These are phyloP conservation scores for Cataglyphis hispanica DNA, from an alignment of 1,140 invertebrate species.

Conservation along the genomic window DNA sequence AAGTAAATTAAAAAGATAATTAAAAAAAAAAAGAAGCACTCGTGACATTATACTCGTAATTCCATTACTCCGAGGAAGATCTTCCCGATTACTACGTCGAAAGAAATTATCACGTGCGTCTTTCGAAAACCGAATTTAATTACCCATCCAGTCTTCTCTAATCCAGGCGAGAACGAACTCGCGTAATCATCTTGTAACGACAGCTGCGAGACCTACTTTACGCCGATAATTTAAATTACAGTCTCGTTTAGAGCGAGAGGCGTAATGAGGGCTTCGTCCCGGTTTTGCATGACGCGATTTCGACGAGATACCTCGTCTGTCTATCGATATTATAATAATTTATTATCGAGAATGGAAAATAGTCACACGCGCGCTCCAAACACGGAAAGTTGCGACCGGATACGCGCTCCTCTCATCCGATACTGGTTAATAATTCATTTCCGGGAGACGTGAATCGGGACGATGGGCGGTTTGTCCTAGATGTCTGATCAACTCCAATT, in stretches of 20 bases:
- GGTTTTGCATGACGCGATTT: constrained; percentile 19
- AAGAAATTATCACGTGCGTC: not conserved
- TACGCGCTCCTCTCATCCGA: not conserved
- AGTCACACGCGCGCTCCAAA: not conserved
- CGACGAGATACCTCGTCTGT: constrained; percentile 1
- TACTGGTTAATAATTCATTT: constrained; percentile 8
- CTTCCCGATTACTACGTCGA: not conserved
- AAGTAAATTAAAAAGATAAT: too few relatives aligned
- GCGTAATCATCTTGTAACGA: constrained; percentile 35
- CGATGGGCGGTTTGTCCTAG: not conserved
- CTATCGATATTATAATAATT: not conserved
- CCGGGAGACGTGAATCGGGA: constrained; percentile 4
- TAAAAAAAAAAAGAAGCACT: not conserved
- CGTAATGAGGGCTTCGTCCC: constrained; percentile 47
- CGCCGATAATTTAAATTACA: constrained; percentile 17
- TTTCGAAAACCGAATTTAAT: constrained; percentile 5
- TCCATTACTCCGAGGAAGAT: not conserved
- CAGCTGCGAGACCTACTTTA: constrained; percentile 41
- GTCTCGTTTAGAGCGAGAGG: constrained; percentile 21
- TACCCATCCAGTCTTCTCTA: not conserved
- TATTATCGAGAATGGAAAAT: constrained; percentile 25
- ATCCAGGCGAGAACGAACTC: not conserved
- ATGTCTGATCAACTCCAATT: not conserved
- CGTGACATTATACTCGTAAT: too few relatives aligned
- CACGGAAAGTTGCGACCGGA: constrained; percentile 13